phyloP scores from a whole-genome alignment of 2,888 invertebrate genomes.

The Neoitamus cyanurus region DNA sequence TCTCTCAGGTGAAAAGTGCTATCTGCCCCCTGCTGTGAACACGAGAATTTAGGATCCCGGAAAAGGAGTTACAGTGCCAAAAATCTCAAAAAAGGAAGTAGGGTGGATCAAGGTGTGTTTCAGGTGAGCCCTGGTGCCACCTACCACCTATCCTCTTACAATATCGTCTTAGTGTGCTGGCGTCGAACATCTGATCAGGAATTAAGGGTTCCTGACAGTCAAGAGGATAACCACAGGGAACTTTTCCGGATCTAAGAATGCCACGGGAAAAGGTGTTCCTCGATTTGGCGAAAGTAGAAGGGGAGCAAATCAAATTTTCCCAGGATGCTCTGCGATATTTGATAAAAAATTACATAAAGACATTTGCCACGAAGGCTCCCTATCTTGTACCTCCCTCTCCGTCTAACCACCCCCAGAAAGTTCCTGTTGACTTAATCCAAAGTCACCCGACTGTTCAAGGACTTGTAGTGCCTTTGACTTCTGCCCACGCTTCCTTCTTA shows the following conservation, averaged over 20 bases:
- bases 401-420: neutral
- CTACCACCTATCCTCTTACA: neutral
- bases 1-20: neutral
- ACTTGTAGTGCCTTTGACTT: conserved; percentile 24
- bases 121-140: neutral
- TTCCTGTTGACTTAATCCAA: conserved; percentile 17
- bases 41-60: neutral
- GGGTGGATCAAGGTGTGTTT: conserved; percentile 17
- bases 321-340: neutral
- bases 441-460: conserved; percentile 7
- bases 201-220: conserved; percentile 27
- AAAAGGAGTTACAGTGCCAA: neutral
- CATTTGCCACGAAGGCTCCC: neutral
- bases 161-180: neutral
- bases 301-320: conserved; percentile 7
- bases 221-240: conserved; percentile 28
- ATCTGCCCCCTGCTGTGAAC: neutral
- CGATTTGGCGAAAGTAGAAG: neutral
- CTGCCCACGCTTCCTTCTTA: neutral
- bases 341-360: conserved; percentile 6
- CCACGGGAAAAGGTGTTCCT: neutral
- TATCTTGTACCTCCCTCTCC: neutral
- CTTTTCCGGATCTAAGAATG: neutral
- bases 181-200: conserved; percentile 28
- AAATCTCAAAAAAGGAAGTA: neutral